Base-by-base conservation (phyloP, 2,797 vertebrate species). In the Gallinago solitaria region DNA sequence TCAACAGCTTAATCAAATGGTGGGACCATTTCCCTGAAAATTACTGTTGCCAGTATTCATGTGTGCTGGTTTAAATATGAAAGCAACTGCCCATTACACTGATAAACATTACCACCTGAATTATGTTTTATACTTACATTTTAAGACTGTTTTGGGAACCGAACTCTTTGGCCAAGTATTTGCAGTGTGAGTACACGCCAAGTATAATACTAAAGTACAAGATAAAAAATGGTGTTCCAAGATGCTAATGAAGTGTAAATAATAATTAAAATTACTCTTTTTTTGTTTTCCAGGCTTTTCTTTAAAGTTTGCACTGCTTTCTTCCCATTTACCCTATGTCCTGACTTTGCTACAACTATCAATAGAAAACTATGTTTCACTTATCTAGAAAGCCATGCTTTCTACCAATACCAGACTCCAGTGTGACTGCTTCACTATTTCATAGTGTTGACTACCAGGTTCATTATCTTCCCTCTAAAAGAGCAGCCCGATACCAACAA, bases 201-300 rank as follows among this genome's bases (percentile, higher is more conserved):
- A 6, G 0, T 19, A 30, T 51, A 65, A n/a, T 21, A 33, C 20
- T 85, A 51, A 83, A 13, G 18, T 33, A 20, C 16, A n/a, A 78
- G 33, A 12, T 39, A 51, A 64, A 41, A 78, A 84, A 73, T 0
- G 0, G 4, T 51, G 11, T 43, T 84, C 11, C 3, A 43, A 65
- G 41, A 53, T 20, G 10, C 1, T 32, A 33, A 47, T 0, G 1
- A 33, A 47, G 11, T 5, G 10, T 11, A 80, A 69, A 61, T 39
- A 51, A 23, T 24, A 18, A 14, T 50, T 21, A 25, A 83, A 23
- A 51, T 43, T 32, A 19, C 12, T 39, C 20, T 53, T 37, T 19
- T 47, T 39, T 39, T 39, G 39, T 24, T 67, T 65, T 48, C 21
- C 47, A 54, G 25, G 21, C 30, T 54, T 2, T 48, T 35, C 18